Evolutionary conservation across 2,888 invertebrate genomes (phyloP), one percentile per base, ranked within the genome.

Genomic region (Sinohyriopsis cumingii): DNA sequence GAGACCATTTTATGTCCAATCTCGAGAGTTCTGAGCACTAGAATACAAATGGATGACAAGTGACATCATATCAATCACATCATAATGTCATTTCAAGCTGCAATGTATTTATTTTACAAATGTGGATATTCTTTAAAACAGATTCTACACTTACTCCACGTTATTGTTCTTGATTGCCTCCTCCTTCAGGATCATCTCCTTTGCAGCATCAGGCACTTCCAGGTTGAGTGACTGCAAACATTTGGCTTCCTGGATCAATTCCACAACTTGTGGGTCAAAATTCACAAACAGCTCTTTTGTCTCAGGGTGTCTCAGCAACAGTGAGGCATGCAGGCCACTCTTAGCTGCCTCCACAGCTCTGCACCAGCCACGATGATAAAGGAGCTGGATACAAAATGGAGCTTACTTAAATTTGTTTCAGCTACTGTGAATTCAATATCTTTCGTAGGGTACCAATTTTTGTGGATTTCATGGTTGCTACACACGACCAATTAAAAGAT

Each of bases 241-340:
- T 72, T 88, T 89, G 9, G 90, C 88, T 72, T 91, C 91, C 76
- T 89, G 87, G 24, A 91, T 87, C 66, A 91, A 77, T 71, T 90
- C 89, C 60, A 89, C 81, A 45, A 91, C 86, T 73, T 87, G 87
- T 5, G 87, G 85, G 82, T 91, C 90, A 82, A 89, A 90, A 86
- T 91, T 91, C 55, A 90, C 89, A 72, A 80, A 87, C 45, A 88
- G 81, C 64, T 86, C 84, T 28, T 79, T 80, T 5, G 88, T 84
- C 55, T 89, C 89, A 24, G 89, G 88, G 73, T 90, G 87, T n/a
- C 93, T 57, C 19, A 95, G 93, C 91, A 97, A 81, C 33, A 90
- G 82, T 3, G 90, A 86, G 22, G 90, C 84, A 69, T 86, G 82
- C 24, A 90, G 85, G 18, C 89, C 89, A 53, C 85, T 83, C 67